Evolutionary conservation across 2,113 vertebrate genomes (phyloP).

Genomic region (Peromyscus maniculatus): DNA sequence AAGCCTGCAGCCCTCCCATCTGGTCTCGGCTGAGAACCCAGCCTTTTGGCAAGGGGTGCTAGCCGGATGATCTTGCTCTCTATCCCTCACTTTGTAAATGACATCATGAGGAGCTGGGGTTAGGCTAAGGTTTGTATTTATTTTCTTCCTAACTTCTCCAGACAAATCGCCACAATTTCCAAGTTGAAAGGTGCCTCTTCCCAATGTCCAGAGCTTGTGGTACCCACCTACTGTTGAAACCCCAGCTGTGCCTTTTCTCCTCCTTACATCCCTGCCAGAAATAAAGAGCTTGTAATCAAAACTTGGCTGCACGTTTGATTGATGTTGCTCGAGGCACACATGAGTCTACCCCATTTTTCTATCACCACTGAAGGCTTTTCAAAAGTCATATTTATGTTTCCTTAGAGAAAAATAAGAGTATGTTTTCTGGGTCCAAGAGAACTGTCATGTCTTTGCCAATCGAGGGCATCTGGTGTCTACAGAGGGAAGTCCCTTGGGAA

Average conservation of each 20-base stretch:
- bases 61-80: background rate
- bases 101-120: background rate
- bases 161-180: slow-evolving; percentile 63
- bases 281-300: slow-evolving; percentile 76
- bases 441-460: slow-evolving; percentile 48
- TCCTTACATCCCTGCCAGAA: slow-evolving; percentile 68
- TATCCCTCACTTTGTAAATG: slow-evolving; percentile 27
- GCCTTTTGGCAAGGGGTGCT: background rate
- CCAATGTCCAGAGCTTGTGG: slow-evolving; percentile 62
- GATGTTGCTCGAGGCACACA: slow-evolving; percentile 71
- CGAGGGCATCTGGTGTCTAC: slow-evolving; percentile 56
- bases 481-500: background rate
- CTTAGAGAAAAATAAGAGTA: slow-evolving; percentile 65
- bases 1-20: background rate
- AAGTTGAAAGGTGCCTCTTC: slow-evolving; percentile 67
- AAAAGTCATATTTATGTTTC: slow-evolving; percentile 72
- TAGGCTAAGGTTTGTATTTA: slow-evolving; percentile 39
- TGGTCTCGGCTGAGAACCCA: background rate
- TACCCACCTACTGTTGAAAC: slow-evolving; percentile 72
- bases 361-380: slow-evolving; percentile 58
- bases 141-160: slow-evolving; percentile 65
- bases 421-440: slow-evolving; percentile 58
- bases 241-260: slow-evolving; percentile 72
- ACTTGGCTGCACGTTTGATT: slow-evolving; percentile 75
- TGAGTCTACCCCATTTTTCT: slow-evolving; percentile 60